Evolutionary conservation across 2,888 invertebrate genomes (phyloP), one percentile per base, ranked within the genome.

Genomic region (Xanthorhoe designata): DNA sequence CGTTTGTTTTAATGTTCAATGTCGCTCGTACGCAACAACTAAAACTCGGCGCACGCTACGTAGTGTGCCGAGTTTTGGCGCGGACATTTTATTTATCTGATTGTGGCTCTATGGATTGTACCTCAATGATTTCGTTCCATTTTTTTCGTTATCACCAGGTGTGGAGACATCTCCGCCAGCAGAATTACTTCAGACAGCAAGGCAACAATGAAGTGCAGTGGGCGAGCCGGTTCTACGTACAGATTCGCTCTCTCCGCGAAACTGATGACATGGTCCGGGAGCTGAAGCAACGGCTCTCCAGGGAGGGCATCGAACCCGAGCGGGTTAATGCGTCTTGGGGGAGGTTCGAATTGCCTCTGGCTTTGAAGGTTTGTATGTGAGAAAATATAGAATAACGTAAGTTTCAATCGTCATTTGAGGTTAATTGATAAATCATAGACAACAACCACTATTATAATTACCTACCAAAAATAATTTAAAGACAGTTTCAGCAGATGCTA

Each of bases 181-280:
- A 94, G 72, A 94, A 95, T 56, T 94, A 94, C 71, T 95, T 96
- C 80, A 88, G 84, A 47, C 84, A 85, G 45, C 78, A 83, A 4
- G 85, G 88, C 9, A 83, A 82, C 72, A 81, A 87, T 13, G 95
- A 96, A 78, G 84, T 82, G 29, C 77, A 87, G 0, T 98, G 98
- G 98, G 96, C 96, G 1, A 90, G 91, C 0, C 91, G 94, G 2
- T 95, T 96, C 84, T 96, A 94, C 83, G 94, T 98, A 32, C 97
- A 97, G 78, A 83, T 96, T 51, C 95, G 95, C n/a, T 95, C 96
- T 0, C 85, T 98, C 59, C 94, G 94, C 6, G 98, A 98, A 80
- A 95, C 97, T 83, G 94, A 96, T 75, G 94, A 95, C 24, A 84
- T 98, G 64, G 95, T 97, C 0, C 86, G 90, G 0, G 98, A 98